Evolutionary conservation across 2,797 vertebrate species (phyloP).

Genomic region (Allobates femoralis): DNA sequence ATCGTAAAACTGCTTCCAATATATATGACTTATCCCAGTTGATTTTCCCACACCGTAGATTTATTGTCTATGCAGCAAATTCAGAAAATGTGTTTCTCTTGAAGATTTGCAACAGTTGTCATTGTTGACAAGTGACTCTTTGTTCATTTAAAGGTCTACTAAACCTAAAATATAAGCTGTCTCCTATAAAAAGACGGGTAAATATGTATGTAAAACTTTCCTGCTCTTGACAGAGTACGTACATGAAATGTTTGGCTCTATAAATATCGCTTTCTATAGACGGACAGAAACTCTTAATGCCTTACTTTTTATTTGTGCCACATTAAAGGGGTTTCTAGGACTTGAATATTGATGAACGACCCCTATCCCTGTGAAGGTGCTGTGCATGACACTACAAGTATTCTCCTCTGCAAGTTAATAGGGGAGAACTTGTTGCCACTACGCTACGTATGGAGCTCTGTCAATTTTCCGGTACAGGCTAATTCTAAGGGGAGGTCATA

Average conservation of each 20-base stretch:
- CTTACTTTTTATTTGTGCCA: background rate
- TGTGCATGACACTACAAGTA: too few relatives aligned
- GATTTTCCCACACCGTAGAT: constrained; percentile 49
- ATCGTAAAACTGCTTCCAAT: constrained; percentile 50
- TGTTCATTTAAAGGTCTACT: constrained; percentile 46
- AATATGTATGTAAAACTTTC: constrained; percentile 3
- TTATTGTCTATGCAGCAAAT: constrained; percentile 45
- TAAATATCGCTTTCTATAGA: background rate
- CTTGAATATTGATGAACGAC: too few relatives aligned
- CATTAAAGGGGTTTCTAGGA: background rate
- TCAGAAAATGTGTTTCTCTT: constrained; percentile 38
- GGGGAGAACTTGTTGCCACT: too few relatives aligned
- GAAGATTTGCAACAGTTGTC: constrained; percentile 45
- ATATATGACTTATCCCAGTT: constrained; percentile 49
- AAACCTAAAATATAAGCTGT: constrained; percentile 41
- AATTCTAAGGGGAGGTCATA: too few relatives aligned
- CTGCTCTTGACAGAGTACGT: background rate
- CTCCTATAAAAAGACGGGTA: background rate
- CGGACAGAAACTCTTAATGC: background rate
- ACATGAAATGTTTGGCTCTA: background rate
- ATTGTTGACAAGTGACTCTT: constrained; percentile 39
- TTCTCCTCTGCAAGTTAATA: too few relatives aligned
- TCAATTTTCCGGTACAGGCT: too few relatives aligned
- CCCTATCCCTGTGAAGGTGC: too few relatives aligned
- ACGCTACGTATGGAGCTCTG: too few relatives aligned